Evolutionary conservation across 2,888 invertebrate species (phyloP).

Genomic region (Agonopterix subpropinquella): DNA sequence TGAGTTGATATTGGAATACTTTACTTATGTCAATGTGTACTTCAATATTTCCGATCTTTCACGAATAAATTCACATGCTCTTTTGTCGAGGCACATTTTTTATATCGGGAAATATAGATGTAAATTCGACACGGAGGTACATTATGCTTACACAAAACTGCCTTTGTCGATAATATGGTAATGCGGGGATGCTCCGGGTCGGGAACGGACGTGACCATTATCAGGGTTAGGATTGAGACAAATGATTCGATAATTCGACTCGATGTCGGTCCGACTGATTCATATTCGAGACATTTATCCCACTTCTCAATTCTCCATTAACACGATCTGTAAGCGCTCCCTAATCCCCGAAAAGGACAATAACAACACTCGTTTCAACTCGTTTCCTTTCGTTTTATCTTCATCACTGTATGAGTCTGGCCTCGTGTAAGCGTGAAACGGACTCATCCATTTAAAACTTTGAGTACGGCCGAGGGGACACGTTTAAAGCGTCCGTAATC

Average conservation of each 20-base stretch:
- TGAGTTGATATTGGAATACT: slow-evolving; percentile 4
- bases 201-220: slow-evolving; percentile 33
- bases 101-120: not conserved
- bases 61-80: not conserved
- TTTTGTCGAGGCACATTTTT: not conserved
- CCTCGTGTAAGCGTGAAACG: slow-evolving; percentile 25
- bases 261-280: slow-evolving; percentile 9
- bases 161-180: slow-evolving; percentile 11
- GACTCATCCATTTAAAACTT: slow-evolving; percentile 63
- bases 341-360: not conserved
- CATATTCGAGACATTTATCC: slow-evolving; percentile 10
- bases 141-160: slow-evolving; percentile 5
- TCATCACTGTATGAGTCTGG: slow-evolving; percentile 16
- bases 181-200: slow-evolving; percentile 13
- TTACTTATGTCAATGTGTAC: not conserved
- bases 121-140: not conserved
- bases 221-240: slow-evolving; percentile 38
- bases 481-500: slow-evolving; percentile 68
- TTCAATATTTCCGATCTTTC: not conserved
- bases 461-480: slow-evolving; percentile 52
- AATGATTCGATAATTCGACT: slow-evolving; percentile 46
- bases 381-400: slow-evolving; percentile 17
- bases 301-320: slow-evolving; percentile 24
- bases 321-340: slow-evolving; percentile 6
- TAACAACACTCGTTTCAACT: slow-evolving; percentile 12